Evolutionary conservation across 2,113 vertebrate species (phyloP).

Genomic region (Eurystomus gularis): DNA sequence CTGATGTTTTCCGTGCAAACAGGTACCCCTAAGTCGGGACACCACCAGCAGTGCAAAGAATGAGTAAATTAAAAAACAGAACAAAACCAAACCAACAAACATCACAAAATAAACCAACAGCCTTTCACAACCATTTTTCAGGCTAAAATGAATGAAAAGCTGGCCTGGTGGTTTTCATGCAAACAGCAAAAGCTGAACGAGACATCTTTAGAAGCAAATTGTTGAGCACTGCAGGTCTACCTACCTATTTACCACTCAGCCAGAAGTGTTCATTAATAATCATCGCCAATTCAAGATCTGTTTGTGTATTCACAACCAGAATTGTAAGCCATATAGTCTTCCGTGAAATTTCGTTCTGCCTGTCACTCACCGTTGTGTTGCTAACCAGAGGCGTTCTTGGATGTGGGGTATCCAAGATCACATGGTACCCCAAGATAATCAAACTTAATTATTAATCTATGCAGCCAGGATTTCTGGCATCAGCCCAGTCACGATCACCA

Average conservation of each 20-base stretch:
- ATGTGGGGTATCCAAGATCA: neutral
- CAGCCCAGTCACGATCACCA: neutral
- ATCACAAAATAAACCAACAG: neutral
- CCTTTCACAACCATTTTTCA: neutral
- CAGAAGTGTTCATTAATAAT: neutral
- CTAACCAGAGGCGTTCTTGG: neutral
- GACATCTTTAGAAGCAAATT: neutral
- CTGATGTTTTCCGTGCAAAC: neutral
- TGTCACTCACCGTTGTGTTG: neutral
- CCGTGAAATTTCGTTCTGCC: neutral
- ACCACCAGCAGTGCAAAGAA: neutral
- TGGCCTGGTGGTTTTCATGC: neutral
- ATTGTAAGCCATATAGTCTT: neutral
- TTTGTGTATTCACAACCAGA: neutral
- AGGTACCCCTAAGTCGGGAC: neutral
- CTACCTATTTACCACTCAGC: neutral
- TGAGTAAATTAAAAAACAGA: too few relatives aligned
- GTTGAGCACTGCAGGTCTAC: neutral
- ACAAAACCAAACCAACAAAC: too few relatives aligned
- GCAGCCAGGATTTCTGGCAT: neutral
- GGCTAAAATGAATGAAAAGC: neutral
- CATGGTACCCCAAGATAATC: neutral
- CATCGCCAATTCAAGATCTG: neutral
- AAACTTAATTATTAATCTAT: slow-evolving; percentile 10
- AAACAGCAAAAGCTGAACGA: neutral